phyloP scores from a whole-genome alignment of 2,888 invertebrate genomes.

The Leptinotarsa tumamoca region DNA sequence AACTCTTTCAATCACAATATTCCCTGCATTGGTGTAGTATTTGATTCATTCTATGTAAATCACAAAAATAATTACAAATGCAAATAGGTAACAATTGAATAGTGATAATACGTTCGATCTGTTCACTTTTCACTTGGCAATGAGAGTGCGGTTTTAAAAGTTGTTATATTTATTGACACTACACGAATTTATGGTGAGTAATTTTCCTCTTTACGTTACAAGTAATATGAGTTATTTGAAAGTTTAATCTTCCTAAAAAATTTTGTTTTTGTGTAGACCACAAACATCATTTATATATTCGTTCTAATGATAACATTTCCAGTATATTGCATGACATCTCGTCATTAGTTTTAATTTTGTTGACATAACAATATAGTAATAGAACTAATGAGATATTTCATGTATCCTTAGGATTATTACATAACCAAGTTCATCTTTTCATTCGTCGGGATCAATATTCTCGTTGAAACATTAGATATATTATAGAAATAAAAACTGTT shows the following conservation, averaged over 20 bases:
- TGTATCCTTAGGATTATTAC: too few relatives aligned
- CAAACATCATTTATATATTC: too few relatives aligned
- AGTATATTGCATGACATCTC: too few relatives aligned
- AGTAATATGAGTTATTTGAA: too few relatives aligned
- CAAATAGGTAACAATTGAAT: slow-evolving; percentile 7
- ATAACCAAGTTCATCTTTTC: background rate
- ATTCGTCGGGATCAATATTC: background rate
- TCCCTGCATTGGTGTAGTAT: background rate
- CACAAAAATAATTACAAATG: slow-evolving; percentile 18
- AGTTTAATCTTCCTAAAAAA: too few relatives aligned
- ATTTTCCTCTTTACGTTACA: background rate
- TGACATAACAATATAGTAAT: too few relatives aligned
- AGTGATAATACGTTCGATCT: background rate
- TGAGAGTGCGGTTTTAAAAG: slow-evolving; percentile 7
- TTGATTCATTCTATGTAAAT: slow-evolving; percentile 19
- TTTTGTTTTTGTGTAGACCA: too few relatives aligned
- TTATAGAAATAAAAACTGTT: background rate
- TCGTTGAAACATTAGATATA: background rate
- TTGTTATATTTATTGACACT: slow-evolving; percentile 1
- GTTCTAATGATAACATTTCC: too few relatives aligned
- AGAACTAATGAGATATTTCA: too few relatives aligned
- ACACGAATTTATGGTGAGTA: background rate
- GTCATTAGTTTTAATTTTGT: too few relatives aligned
- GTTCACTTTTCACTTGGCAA: background rate
- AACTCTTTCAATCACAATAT: background rate